Evolutionary conservation across 2,797 vertebrate species (phyloP).

Genomic region (Catostomus latipinnis): DNA sequence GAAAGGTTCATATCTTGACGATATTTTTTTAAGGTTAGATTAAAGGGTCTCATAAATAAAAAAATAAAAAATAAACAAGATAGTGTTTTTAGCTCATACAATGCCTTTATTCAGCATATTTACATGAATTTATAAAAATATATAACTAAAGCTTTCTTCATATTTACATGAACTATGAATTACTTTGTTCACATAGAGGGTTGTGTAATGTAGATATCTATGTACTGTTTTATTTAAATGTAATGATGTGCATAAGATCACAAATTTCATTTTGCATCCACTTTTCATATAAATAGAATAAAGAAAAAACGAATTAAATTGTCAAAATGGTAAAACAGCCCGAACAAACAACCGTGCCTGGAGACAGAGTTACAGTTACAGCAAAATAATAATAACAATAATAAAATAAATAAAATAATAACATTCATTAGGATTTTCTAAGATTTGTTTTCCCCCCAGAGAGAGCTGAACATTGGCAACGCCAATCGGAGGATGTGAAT

Average conservation of each 20-base stretch:
- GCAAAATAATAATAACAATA: conserved; percentile 46
- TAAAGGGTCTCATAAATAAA: neutral
- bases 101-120: conserved; percentile 82
- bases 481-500: conserved; percentile 15
- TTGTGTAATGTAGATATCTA: conserved; percentile 39
- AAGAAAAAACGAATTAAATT: conserved; percentile 49
- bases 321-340: conserved; percentile 47
- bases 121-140: conserved; percentile 89
- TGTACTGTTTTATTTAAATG: conserved; percentile 26
- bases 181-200: conserved; percentile 72
- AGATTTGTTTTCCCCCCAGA: conserved; percentile 11
- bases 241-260: conserved; percentile 43
- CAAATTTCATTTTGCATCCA: conserved; percentile 51
- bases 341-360: conserved; percentile 55
- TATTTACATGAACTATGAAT: conserved; percentile 80
- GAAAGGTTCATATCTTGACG: neutral
- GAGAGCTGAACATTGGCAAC: too few species aligned
- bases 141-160: conserved; percentile 80
- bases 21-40: neutral
- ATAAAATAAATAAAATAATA: too few species aligned
- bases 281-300: conserved; percentile 51
- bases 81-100: conserved; percentile 52
- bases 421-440: conserved; percentile 75
- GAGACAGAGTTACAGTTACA: conserved; percentile 58
- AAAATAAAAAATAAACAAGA: neutral